Evolutionary conservation across 2,888 invertebrate species (phyloP).

Genomic region (Drosophila tanythrix): DNA sequence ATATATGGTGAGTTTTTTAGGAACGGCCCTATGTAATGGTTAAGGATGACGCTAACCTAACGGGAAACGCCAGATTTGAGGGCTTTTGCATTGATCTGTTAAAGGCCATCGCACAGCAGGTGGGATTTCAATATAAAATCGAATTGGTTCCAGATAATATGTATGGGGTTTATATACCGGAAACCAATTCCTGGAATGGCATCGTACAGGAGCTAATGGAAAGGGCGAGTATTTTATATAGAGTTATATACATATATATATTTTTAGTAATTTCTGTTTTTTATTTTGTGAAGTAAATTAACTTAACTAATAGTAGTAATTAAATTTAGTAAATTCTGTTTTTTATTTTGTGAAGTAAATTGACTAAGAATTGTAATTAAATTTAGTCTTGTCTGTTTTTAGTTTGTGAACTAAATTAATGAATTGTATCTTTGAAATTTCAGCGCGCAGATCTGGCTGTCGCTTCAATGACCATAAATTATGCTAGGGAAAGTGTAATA

Average conservation of each 20-base stretch:
- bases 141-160: slow-evolving; percentile 93
- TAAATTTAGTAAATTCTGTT: neutral
- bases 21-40: slow-evolving; percentile 97
- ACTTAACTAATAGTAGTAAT: neutral
- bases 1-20: slow-evolving; percentile 85
- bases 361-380: neutral
- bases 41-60: slow-evolving; percentile 92
- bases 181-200: slow-evolving; percentile 95
- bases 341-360: neutral
- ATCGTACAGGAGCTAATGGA: slow-evolving; percentile 94
- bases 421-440: neutral
- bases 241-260: neutral
- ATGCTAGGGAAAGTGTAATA: slow-evolving; percentile 94
- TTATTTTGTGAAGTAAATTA: neutral
- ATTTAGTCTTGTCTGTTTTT: neutral
- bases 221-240: slow-evolving; percentile 87
- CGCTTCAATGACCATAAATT: slow-evolving; percentile 98
- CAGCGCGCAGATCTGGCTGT: slow-evolving; percentile 98
- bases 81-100: slow-evolving; percentile 96
- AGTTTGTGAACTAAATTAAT: neutral
- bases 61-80: slow-evolving; percentile 94
- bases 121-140: slow-evolving; percentile 95
- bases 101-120: slow-evolving; percentile 91
- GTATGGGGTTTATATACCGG: slow-evolving; percentile 95
- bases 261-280: neutral